Base-by-base conservation (phyloP, 2,888 invertebrate genomes). In the Thecocarcelia acutangulata region DNA sequence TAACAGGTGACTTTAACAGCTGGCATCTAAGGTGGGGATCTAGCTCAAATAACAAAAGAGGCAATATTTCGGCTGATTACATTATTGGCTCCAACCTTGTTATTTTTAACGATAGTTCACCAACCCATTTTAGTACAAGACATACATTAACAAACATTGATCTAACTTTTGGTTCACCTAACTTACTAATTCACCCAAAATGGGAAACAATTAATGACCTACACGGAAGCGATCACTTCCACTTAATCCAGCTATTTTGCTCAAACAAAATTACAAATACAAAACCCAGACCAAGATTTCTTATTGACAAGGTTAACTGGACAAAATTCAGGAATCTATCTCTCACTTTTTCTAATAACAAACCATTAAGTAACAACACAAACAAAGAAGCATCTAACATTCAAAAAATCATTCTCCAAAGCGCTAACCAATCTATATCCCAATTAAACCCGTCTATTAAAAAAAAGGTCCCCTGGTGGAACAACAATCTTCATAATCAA, bases 91-190 rank as follows among this genome's bases (percentile, higher is more conserved):
- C 74, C 2, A 21, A 66, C 8, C 54, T 66, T 24, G 48, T 44
- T 21, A 9, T 78, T 0, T 56, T 84, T 3, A 84, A 83, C 28
- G 64, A 82, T 17, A 69, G 77, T 3, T 68, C 75, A 0, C 80
- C 84, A 1, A 83, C 83, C 3, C 81, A 83, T 68, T 81, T 84
- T 19, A 79, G 68, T 33, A 83, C 83, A 9, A 83, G 83, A 28
- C 17, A 64, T 12, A 73, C 80, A 3, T 66, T 85, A 12, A 82
- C 79, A 15, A 52, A 84, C 75, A 54, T 84, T 12, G 83, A 84
- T 17, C 46, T 85, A 13, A 61, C 80, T 0, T 79, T 85, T 17
- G 66, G 76, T 24, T 70, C 76, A 1, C 68, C 84, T 4, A 13
- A 19, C 2, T 24, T 83, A 37, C 37, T 58, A 3, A 9, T 74